Percentiles rank a stretch among this genome's conserved stretches.
Conservation (phyloP, 2,888 invertebrate genomes). For the Iselma pallidipennis region DNA sequence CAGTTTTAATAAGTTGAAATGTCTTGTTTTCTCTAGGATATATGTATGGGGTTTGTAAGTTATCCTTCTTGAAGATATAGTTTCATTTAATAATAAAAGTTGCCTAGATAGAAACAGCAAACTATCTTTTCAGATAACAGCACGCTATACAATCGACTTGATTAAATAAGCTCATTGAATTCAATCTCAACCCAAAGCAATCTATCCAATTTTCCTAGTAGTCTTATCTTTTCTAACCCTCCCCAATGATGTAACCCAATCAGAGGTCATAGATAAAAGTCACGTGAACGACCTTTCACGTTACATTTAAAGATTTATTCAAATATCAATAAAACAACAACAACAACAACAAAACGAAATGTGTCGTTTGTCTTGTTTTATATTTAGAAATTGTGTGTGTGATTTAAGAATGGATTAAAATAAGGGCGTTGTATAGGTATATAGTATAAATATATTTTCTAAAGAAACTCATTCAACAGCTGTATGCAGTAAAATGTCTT, state of each 20-base stretch:
- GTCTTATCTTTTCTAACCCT: constrained; percentile 54
- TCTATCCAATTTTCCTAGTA: constrained; percentile 56
- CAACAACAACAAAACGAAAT: constrained; percentile 20
- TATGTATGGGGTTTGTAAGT: constrained; percentile 12
- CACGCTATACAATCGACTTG: constrained; percentile 42
- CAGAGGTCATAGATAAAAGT: constrained; percentile 44
- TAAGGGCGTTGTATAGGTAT: constrained; percentile 21
- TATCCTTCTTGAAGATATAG: constrained; percentile 4
- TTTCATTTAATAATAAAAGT: constrained; percentile 49
- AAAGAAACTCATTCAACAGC: constrained; percentile 13
- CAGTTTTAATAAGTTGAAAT: not conserved
- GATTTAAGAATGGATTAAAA: constrained; percentile 2
- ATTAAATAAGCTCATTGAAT: constrained; percentile 56
- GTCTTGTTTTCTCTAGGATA: not conserved
- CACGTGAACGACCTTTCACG: constrained; percentile 44
- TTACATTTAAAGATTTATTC: constrained; percentile 41
- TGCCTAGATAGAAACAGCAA: constrained; percentile 58
- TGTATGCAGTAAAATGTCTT: constrained; percentile 17
- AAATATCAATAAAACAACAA: constrained; percentile 37
- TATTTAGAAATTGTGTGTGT: constrained; percentile 21
- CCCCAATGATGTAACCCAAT: constrained; percentile 52
- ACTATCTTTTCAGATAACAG: constrained; percentile 29
- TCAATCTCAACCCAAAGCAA: constrained; percentile 52
- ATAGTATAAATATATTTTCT: constrained; percentile 11
- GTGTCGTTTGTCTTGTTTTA: constrained; percentile 5